Evolutionary conservation across 2,797 vertebrate genomes (phyloP).

Genomic region (Sebastes oblongus): DNA sequence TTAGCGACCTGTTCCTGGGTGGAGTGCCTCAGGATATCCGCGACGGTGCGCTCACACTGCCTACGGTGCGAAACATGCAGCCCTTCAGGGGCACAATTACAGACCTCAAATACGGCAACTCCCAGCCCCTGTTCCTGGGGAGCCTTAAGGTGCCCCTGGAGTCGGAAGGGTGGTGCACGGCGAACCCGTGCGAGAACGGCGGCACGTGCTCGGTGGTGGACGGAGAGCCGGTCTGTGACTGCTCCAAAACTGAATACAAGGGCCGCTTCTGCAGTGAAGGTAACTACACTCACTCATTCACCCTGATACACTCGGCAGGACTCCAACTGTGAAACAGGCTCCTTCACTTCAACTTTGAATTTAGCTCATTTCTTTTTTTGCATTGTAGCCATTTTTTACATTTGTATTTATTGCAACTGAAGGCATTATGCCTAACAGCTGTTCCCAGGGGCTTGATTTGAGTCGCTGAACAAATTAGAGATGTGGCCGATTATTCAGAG

Average conservation of each 20-base stretch:
- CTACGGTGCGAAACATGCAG: slow-evolving; percentile 86
- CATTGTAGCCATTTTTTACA: not conserved
- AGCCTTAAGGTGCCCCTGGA: slow-evolving; percentile 91
- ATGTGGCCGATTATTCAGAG: too few species aligned
- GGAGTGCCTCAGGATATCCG: slow-evolving; percentile 94
- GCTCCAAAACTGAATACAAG: slow-evolving; percentile 92
- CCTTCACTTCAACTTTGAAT: not conserved
- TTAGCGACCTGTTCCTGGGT: slow-evolving; percentile 96
- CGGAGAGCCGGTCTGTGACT: slow-evolving; percentile 91
- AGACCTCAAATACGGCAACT: slow-evolving; percentile 93
- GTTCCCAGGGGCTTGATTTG: not conserved
- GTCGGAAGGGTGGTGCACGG: slow-evolving; percentile 90
- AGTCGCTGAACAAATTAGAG: not conserved
- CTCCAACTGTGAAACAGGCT: slow-evolving; percentile 19
- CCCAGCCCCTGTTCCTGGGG: slow-evolving; percentile 90
- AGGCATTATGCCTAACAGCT: not conserved
- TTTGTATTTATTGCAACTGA: not conserved
- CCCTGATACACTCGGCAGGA: not conserved
- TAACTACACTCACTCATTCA: slow-evolving; percentile 69
- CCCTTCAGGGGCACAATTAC: slow-evolving; percentile 92
- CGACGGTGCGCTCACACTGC: slow-evolving; percentile 90
- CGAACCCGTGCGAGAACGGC: slow-evolving; percentile 95
- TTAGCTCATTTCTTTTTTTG: not conserved
- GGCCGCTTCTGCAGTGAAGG: slow-evolving; percentile 97
- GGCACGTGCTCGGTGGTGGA: slow-evolving; percentile 92